These are phyloP conservation scores for Deroplatys truncata DNA, from an alignment of 2,888 invertebrate genomes.

Conservation along the genomic window DNA sequence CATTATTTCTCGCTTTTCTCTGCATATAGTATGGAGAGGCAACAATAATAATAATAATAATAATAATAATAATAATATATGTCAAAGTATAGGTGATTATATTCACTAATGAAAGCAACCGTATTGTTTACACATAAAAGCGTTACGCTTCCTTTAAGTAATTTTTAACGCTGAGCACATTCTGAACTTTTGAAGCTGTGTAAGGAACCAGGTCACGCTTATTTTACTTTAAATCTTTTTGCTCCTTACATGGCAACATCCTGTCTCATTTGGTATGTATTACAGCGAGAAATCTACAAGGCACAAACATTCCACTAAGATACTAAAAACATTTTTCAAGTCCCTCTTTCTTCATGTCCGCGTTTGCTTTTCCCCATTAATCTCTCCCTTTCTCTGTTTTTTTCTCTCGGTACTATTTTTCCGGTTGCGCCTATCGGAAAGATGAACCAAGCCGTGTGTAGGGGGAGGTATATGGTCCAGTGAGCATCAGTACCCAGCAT, in stretches of 20 bases:
- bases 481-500: not conserved
- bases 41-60: no score
- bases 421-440: slow-evolving; percentile 10
- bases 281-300: not conserved
- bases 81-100: no score
- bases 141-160: not conserved
- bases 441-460: not conserved
- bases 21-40: no score
- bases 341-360: not conserved
- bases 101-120: no score
- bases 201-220: not conserved
- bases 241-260: not conserved
- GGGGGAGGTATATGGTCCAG: not conserved
- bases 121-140: not conserved
- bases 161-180: not conserved
- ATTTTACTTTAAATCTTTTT: not conserved
- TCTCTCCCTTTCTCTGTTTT: not conserved
- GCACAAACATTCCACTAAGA: not conserved
- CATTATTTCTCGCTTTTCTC: no score
- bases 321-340: not conserved
- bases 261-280: not conserved
- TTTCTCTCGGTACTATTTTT: not conserved
- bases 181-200: not conserved
- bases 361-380: slow-evolving; percentile 7
- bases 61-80: no score